These are phyloP conservation scores for Diadegma fenestrale DNA, from an alignment of 2,888 invertebrate genomes.

Conservation along the genomic window DNA sequence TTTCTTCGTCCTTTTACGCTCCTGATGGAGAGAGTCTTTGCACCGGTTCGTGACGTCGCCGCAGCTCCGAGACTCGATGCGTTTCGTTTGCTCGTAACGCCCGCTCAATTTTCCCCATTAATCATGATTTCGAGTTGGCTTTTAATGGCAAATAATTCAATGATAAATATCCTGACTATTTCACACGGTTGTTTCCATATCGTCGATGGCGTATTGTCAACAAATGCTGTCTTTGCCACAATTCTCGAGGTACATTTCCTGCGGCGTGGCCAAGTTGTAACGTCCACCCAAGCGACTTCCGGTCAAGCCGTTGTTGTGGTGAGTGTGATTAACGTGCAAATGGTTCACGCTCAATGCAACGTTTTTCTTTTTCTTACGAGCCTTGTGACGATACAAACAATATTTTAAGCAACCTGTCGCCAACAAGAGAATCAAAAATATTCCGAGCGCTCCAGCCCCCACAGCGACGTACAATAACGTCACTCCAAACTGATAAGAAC, in stretches of 20 bases:
- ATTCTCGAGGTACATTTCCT: slow-evolving; percentile 82
- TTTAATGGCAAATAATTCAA: too few species aligned
- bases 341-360: slow-evolving; percentile 87
- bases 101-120: too few species aligned
- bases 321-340: slow-evolving; percentile 86
- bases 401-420: slow-evolving; percentile 87
- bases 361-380: slow-evolving; percentile 85
- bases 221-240: slow-evolving; percentile 90
- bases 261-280: slow-evolving; percentile 78
- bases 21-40: neutral
- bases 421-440: slow-evolving; percentile 87
- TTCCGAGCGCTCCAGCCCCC: slow-evolving; percentile 88
- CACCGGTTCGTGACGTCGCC: neutral
- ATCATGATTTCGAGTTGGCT: too few species aligned
- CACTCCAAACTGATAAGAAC: slow-evolving; percentile 89
- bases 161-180: slow-evolving; percentile 70
- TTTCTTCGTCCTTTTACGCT: neutral
- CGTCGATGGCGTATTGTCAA: slow-evolving; percentile 87
- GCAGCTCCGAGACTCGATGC: neutral
- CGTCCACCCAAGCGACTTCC: slow-evolving; percentile 78
- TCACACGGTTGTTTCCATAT: slow-evolving; percentile 84
- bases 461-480: slow-evolving; percentile 89
- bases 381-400: slow-evolving; percentile 86
- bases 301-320: slow-evolving; percentile 87
- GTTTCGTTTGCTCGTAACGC: neutral